Evolutionary conservation across 2,888 invertebrate species (phyloP), one percentile per base, ranked within the genome.

Genomic region (Agonum fuliginosum): DNA sequence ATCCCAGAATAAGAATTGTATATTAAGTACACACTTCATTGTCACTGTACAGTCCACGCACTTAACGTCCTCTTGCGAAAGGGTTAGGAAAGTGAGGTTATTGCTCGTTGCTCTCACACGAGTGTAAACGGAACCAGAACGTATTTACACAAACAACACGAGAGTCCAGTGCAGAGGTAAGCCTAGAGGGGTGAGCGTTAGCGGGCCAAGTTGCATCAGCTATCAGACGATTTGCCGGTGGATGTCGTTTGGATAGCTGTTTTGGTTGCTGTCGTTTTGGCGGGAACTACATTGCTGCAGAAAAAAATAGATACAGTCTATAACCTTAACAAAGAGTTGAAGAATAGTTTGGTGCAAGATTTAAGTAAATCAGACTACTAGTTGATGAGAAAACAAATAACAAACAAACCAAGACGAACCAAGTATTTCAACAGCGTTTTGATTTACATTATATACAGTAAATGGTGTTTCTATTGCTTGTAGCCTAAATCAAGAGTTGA

Each of bases 181-280:
- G 86, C 90, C 91, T 84, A 91, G 89, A 81, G 91, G 91, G 84
- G 91, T 90, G 85, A 91, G 89, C 88, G 91, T 90, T 87, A 91
- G 89, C 84, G 90, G 91, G 88, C 91, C 92, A 88, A 91, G 89
- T 86, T 91, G 90, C 81, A 91, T 89, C 87, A 91, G 92, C 91
- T 91, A 93, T 93, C 93, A 93, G 91, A 93, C 93, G 85, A 90
- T 83, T 79, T 89, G 89, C 58, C 89, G 89, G 84, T 90, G 91
- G 78, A 95, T 94, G 87, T 95, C 95, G 87, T 95, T 95, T 83
- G 94, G 93, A 88, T 94, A 94, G 83, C 92, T 90, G 87, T 94
- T 94, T 86, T 94, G 94, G 89, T 93, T 94, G 83, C 93, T 94
- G 87, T 93, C 93, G 86, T 94, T 94, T 82, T 92, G 93, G 84